Evolutionary conservation across 2,888 invertebrate genomes (phyloP), one percentile per base, ranked within the genome.

Genomic region (Eristalis arbustorum): DNA sequence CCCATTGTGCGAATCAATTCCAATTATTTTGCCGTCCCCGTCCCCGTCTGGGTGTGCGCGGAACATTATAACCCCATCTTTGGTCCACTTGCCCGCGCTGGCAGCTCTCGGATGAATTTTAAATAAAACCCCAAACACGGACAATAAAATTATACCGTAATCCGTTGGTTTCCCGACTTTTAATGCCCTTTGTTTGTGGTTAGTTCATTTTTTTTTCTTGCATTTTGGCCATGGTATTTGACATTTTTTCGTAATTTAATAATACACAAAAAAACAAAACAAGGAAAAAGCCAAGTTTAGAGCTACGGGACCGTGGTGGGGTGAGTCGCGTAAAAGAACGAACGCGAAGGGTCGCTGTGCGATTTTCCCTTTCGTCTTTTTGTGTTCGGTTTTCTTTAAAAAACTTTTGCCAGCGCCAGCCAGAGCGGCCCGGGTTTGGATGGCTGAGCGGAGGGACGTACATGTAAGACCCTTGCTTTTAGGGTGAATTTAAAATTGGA

Each of bases 121-220:
- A 49, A 67, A 67, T 67, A 18, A 23, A 31, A 56, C 56, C 49
- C 67, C n/a, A 42, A 49, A 49, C 22, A 14, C 8, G 23, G 66
- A 13, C 68, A 68, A 22, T 56, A 18, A 22, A 14, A 22, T 68
- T 68, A 18, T 56, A 69, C 37, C 69, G 10, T 37, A 69, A 69
- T 59, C 57, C 56, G 69, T 37, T 59, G 56, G 14, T 22, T 57
- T 23, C 18, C 22, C 18, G 57, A 57, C 57, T 57, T 69, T 69
- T 22, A 69, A 69, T 69, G 57, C 34, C 23, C 28, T 57, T 69
- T 69, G 34, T 69, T 56, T 22, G 22, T 69, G 34, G 34, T 3
- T n/a, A 31, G 31, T 31, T 31, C 31, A 23, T 23, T 34, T 56
- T 56, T 59, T 14, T 31, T 3, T 23, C 3, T 57, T 56, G n/a